Conservation (phyloP, 2,797 vertebrate genomes). For the Gambusia yucatana region DNA sequence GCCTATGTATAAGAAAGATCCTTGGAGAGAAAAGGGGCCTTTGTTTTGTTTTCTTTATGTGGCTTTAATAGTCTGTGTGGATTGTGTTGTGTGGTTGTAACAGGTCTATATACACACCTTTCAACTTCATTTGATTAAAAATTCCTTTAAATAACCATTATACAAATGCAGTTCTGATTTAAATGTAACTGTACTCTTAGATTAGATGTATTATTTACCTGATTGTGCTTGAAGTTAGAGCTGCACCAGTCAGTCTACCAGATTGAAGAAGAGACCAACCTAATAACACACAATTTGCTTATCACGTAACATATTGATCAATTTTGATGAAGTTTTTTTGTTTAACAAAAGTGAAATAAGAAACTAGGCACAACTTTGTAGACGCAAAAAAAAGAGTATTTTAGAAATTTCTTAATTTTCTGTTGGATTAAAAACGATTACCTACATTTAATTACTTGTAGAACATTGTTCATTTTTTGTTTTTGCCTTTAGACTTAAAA, state of each 20-base stretch:
- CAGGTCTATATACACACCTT: background rate
- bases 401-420: background rate
- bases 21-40: background rate
- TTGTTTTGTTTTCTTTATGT: constrained; percentile 12
- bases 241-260: background rate
- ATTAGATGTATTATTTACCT: background rate
- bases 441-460: background rate
- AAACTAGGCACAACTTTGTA: background rate
- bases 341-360: background rate
- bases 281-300: background rate
- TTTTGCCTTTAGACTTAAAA: background rate
- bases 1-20: background rate
- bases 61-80: background rate
- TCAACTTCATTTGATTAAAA: background rate
- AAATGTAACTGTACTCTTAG: background rate
- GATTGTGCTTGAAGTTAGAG: background rate
- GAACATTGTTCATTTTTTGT: background rate
- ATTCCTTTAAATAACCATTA: background rate
- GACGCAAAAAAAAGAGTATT: background rate
- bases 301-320: background rate
- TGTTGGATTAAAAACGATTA: background rate
- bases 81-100: background rate
- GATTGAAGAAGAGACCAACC: background rate
- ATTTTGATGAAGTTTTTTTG: background rate
- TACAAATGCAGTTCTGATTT: background rate